Conservation (phyloP, 1,140 invertebrate species). For the Anastrepha ludens region DNA sequence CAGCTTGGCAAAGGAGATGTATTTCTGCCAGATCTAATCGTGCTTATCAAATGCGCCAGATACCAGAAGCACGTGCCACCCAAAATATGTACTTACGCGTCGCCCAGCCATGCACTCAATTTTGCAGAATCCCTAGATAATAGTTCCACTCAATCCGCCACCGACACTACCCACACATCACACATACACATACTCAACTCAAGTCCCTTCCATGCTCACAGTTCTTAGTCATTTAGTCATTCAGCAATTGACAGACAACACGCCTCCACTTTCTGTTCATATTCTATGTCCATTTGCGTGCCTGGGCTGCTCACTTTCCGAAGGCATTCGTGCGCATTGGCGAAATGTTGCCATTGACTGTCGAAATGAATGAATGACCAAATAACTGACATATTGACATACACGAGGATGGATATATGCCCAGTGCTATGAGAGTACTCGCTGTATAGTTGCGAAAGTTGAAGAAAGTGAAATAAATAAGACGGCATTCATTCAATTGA, state of each 20-base stretch:
- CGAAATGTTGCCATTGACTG: not conserved
- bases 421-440: not conserved
- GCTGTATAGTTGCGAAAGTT: not conserved
- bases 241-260: slow-evolving; percentile 34
- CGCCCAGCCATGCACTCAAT: not conserved
- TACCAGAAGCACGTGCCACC: slow-evolving; percentile 3
- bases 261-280: slow-evolving; percentile 56
- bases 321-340: not conserved
- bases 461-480: not conserved
- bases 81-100: no score
- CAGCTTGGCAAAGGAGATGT: not conserved
- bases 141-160: not conserved
- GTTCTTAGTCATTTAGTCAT: slow-evolving; percentile 24
- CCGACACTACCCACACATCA: not conserved
- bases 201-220: not conserved
- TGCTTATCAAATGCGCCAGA: not conserved
- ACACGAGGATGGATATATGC: no score
- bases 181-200: not conserved
- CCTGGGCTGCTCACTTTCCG: slow-evolving; percentile 24
- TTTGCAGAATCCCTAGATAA: not conserved
- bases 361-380: slow-evolving; percentile 26
- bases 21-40: not conserved
- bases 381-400: not conserved
- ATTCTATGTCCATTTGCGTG: slow-evolving; percentile 64
- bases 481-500: not conserved